These are phyloP conservation scores for Apostichopus leukothele DNA, from an alignment of 53 echinoderm and acorn worm species.

Conservation along the genomic window DNA sequence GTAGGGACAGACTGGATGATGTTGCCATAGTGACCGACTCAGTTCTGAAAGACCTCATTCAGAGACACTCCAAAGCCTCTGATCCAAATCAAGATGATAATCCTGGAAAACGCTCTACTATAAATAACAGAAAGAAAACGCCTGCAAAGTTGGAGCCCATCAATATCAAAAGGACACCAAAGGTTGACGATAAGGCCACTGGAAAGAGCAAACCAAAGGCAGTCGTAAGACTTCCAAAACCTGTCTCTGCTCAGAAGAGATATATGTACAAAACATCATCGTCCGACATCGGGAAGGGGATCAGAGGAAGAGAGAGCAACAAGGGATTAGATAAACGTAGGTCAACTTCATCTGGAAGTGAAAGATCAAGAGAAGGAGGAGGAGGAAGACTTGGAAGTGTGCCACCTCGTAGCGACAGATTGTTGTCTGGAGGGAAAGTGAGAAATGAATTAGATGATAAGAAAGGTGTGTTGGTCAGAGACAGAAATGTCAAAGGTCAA, in stretches of 20 bases:
- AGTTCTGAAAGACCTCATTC: neutral
- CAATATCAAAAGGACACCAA: neutral
- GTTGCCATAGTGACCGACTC: neutral
- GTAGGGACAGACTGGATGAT: neutral
- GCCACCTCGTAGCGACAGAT: neutral
- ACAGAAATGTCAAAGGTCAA: neutral
- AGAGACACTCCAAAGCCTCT: neutral
- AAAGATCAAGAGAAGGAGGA: neutral
- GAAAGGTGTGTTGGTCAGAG: neutral
- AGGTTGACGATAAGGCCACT: neutral
- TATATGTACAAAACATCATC: conserved; percentile 21
- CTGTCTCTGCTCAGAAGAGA: conserved; percentile 3
- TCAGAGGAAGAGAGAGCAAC: neutral
- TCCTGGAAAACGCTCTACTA: neutral
- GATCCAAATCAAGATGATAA: neutral
- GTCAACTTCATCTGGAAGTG: neutral
- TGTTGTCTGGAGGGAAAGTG: neutral
- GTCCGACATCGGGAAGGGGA: conserved; percentile 7
- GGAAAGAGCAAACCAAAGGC: neutral
- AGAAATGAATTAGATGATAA: neutral
- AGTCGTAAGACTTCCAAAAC: neutral
- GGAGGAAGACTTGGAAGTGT: neutral
- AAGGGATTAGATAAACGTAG: neutral
- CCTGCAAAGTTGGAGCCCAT: neutral
- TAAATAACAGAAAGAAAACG: neutral